phyloP scores from a whole-genome alignment of 2,888 invertebrate species.

The Pantelozetes paolii region DNA sequence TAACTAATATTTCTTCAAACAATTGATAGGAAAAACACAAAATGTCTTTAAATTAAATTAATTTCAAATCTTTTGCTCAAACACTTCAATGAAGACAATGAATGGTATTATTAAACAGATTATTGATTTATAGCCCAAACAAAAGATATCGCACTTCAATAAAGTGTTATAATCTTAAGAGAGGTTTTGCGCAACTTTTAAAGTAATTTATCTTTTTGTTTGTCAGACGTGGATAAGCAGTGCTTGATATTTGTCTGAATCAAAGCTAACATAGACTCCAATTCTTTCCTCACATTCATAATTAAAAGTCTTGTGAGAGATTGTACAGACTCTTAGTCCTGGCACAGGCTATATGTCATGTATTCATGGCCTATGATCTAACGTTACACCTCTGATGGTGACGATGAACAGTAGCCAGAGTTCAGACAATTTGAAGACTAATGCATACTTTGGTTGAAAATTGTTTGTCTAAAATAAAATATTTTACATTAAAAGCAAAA shows the following conservation, averaged over 20 bases:
- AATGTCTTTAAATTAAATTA: neutral
- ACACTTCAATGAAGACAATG: neutral
- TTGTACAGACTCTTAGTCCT: conserved; percentile 5
- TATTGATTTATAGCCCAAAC: neutral
- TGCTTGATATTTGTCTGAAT: neutral
- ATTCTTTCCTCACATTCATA: conserved; percentile 11
- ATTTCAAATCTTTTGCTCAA: neutral
- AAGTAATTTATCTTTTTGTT: conserved; percentile 23
- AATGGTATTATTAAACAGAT: neutral
- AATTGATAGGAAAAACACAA: neutral
- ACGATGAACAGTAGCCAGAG: conserved; percentile 32
- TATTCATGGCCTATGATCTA: conserved; percentile 26
- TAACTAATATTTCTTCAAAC: neutral
- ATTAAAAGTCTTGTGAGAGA: conserved; percentile 29
- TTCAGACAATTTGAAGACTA: neutral
- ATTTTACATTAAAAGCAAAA: conserved; percentile 14
- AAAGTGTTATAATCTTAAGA: neutral
- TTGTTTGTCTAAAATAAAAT: conserved; percentile 17
- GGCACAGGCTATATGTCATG: neutral
- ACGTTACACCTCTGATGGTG: conserved; percentile 32
- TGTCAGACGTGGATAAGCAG: neutral
- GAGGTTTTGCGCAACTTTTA: conserved; percentile 4
- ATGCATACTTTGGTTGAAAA: neutral
- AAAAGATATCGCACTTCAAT: neutral
- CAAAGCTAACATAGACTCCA: neutral